A percentile compares a stretch with the other conserved stretches of the same genome.
Conservation (phyloP, 2,797 vertebrate species). For the Netta rufina region DNA sequence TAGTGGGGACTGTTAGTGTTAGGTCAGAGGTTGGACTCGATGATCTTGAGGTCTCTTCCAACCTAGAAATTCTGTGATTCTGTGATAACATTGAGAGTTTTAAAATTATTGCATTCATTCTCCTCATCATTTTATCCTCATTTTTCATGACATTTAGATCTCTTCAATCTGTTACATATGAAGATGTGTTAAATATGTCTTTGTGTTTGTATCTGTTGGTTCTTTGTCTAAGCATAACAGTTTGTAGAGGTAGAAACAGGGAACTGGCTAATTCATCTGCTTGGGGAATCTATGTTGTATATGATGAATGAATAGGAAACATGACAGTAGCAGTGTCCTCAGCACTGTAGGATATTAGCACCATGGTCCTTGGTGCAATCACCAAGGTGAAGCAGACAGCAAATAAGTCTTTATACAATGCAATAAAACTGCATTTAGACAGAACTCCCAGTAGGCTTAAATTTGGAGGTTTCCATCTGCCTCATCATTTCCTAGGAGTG, state of each 20-base stretch:
- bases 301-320: not conserved
- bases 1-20: too few species aligned
- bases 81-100: not conserved
- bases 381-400: not conserved
- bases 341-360: not conserved
- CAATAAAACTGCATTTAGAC: not conserved
- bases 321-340: not conserved
- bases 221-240: not conserved
- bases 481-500: too few species aligned
- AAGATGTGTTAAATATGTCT: not conserved
- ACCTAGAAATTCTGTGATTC: too few species aligned
- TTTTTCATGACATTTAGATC: not conserved
- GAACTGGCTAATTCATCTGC: not conserved
- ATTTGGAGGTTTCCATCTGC: not conserved
- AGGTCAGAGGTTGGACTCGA: too few species aligned
- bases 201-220: not conserved
- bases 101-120: not conserved
- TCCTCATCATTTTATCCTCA: not conserved
- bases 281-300: not conserved
- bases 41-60: too few species aligned
- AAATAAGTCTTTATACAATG: not conserved
- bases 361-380: not conserved
- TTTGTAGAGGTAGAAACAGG: not conserved
- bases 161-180: not conserved
- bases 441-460: not conserved